phyloP scores from a whole-genome alignment of 2,797 vertebrate genomes.

The Acipenser oxyrinchus region DNA sequence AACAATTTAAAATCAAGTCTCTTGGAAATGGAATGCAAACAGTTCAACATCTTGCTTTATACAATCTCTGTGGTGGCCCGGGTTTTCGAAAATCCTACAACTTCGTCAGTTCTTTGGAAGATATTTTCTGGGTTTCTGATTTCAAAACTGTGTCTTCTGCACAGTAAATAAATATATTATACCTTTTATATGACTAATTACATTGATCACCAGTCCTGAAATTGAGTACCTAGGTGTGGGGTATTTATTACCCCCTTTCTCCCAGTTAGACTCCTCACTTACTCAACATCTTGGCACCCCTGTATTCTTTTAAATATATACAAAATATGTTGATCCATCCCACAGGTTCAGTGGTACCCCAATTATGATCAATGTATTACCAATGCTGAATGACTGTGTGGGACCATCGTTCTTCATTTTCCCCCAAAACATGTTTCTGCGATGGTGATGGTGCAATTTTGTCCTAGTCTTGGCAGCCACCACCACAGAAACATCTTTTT shows the following conservation, averaged over 20 bases:
- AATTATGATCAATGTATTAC: too few species aligned
- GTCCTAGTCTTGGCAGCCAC: too few species aligned
- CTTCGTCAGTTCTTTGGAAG: slow-evolving; percentile 35
- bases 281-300: background rate
- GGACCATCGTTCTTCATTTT: too few species aligned
- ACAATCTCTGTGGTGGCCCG: slow-evolving; percentile 18
- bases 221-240: background rate
- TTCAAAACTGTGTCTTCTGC: slow-evolving; percentile 8
- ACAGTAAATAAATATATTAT: too few species aligned
- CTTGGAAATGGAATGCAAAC: slow-evolving; percentile 6
- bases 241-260: background rate
- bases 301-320: background rate
- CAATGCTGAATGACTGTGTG: too few species aligned
- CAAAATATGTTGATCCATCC: too few species aligned
- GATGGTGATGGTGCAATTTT: too few species aligned
- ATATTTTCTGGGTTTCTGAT: slow-evolving; percentile 38
- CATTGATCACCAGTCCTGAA: too few species aligned
- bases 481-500: too few species aligned
- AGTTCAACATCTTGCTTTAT: too few species aligned
- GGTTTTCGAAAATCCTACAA: background rate
- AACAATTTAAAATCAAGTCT: slow-evolving; percentile 21
- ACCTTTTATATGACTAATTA: background rate
- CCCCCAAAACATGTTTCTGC: too few species aligned
- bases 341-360: too few species aligned
- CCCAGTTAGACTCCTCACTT: background rate